Conservation (phyloP, 2,113 vertebrate species). For the Otus sunia region DNA sequence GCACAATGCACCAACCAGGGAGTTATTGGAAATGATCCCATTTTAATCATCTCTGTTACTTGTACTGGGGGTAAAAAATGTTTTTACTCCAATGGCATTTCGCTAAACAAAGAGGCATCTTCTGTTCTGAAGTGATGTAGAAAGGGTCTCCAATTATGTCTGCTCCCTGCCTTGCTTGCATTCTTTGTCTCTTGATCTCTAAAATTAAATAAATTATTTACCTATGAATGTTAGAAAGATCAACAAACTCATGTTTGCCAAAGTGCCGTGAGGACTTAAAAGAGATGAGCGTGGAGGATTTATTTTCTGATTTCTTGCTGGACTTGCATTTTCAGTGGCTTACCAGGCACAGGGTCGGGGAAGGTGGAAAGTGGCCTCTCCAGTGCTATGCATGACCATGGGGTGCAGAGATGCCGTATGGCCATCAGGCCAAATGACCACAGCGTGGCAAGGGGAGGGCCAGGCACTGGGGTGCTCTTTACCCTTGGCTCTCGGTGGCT, state of each 20-base stretch:
- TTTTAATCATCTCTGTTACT: not conserved
- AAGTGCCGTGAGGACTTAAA: not conserved
- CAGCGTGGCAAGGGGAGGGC: not conserved
- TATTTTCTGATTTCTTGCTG: not conserved
- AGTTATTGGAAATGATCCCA: not conserved
- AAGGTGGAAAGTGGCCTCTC: not conserved
- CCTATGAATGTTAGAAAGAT: not conserved
- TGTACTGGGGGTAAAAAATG: not conserved
- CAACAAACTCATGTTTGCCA: not conserved
- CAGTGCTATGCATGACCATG: accelerated
- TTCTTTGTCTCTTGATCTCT: not conserved
- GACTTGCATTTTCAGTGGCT: not conserved
- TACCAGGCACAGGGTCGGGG: not conserved
- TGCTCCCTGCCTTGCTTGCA: not conserved
- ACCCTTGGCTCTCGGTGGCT: accelerated
- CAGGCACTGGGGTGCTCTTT: not conserved
- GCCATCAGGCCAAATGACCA: accelerated
- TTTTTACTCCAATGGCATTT: not conserved
- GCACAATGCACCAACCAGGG: not conserved
- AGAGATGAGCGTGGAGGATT: not conserved
- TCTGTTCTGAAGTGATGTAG: not conserved
- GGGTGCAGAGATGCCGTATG: not conserved
- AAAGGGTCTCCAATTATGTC: not conserved
- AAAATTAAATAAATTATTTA: not conserved
- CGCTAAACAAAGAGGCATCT: not conserved